phyloP scores from a whole-genome alignment of 2,113 vertebrate species.

The Neomonachus schauinslandi region DNA sequence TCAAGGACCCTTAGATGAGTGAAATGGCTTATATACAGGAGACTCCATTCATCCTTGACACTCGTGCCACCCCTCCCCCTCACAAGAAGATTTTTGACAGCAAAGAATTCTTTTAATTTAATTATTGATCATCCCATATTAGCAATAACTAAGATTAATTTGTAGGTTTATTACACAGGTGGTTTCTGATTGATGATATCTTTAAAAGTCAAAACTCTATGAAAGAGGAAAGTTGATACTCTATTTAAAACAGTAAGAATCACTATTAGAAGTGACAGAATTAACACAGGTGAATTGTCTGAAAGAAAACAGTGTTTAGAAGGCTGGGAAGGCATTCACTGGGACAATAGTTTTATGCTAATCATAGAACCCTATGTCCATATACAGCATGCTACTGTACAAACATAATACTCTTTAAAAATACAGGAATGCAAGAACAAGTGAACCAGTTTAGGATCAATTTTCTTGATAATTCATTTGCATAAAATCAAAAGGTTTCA shows the following conservation, averaged over 20 bases:
- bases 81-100: background rate
- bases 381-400: background rate
- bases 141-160: background rate
- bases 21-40: background rate
- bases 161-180: background rate
- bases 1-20: background rate
- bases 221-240: background rate
- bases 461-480: background rate
- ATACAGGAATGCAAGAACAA: background rate
- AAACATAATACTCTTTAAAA: background rate
- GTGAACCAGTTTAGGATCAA: background rate
- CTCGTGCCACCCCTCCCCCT: background rate
- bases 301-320: background rate
- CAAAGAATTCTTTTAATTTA: background rate
- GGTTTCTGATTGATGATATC: background rate
- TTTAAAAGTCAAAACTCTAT: background rate
- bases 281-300: background rate
- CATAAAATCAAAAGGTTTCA: background rate
- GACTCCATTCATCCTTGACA: background rate
- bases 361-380: background rate
- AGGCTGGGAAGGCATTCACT: background rate
- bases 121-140: background rate
- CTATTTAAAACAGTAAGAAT: background rate
- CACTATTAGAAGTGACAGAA: background rate
- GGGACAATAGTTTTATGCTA: background rate